Evolutionary conservation across 2,113 vertebrate species (phyloP).

Genomic region (Clarias macrocephalus): DNA sequence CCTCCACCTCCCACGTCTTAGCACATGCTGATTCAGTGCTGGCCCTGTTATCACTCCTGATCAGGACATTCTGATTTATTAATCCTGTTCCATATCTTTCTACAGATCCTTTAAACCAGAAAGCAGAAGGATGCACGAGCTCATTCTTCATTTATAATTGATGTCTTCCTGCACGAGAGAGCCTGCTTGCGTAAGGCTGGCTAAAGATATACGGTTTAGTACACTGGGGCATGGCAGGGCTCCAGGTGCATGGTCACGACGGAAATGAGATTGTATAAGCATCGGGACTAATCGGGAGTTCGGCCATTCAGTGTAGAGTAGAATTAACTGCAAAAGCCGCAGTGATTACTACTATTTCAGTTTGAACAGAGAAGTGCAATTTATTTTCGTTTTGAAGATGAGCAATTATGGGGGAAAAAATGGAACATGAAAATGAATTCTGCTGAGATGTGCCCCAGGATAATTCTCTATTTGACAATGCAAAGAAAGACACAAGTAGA

Average conservation of each 20-base stretch:
- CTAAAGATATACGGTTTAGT: not conserved
- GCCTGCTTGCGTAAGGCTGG: not conserved
- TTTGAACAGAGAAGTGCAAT: not conserved
- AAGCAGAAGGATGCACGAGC: not conserved
- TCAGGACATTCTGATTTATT: slow-evolving; percentile 36
- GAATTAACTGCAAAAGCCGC: not conserved
- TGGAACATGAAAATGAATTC: not conserved
- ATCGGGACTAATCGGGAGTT: not conserved
- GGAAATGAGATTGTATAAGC: slow-evolving; percentile 7
- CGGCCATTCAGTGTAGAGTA: not conserved
- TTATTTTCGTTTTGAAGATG: not conserved
- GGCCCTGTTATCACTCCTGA: slow-evolving; percentile 28
- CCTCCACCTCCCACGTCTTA: not conserved
- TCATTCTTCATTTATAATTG: slow-evolving; percentile 30
- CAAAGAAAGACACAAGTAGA: not conserved
- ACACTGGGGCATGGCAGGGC: slow-evolving; percentile 5
- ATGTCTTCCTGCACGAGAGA: not conserved
- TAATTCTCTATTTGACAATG: not conserved
- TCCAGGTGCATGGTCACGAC: not conserved
- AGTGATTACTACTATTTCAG: not conserved
- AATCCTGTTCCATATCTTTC: slow-evolving; percentile 21
- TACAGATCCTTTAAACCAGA: slow-evolving; percentile 11
- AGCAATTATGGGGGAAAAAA: not conserved
- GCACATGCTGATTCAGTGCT: slow-evolving; percentile 9
- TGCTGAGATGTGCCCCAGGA: not conserved